phyloP scores from a whole-genome alignment of 2,797 vertebrate genomes.

The Vultur gryphus region DNA sequence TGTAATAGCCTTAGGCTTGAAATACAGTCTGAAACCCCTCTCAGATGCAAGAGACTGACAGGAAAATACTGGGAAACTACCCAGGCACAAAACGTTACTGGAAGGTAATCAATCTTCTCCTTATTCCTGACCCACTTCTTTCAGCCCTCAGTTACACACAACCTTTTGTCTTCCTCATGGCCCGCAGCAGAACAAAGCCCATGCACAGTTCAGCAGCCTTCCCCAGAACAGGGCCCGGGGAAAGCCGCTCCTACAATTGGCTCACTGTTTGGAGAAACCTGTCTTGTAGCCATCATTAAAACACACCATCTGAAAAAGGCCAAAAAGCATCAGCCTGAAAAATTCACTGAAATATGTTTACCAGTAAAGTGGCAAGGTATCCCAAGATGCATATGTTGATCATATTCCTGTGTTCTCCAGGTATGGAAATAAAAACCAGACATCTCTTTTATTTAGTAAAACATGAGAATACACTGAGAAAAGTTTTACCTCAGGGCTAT shows the following conservation, averaged over 20 bases:
- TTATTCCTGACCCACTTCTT: not conserved
- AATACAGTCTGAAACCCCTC: not conserved
- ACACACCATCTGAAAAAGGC: not conserved
- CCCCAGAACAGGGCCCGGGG: not conserved
- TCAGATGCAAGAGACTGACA: not conserved
- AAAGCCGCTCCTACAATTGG: not conserved
- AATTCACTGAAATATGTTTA: rapidly evolving
- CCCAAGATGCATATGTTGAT: not conserved
- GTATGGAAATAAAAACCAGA: not conserved
- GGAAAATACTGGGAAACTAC: not conserved
- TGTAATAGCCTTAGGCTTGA: not conserved
- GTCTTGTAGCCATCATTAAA: not conserved
- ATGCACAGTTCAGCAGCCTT: not conserved
- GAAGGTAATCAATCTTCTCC: slow-evolving; percentile 42
- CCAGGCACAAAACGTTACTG: not conserved
- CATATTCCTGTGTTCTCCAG: not conserved
- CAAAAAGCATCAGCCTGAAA: not conserved
- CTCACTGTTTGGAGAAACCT: not conserved
- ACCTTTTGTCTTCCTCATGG: slow-evolving; percentile 30
- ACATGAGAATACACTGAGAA: not conserved
- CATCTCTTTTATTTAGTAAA: not conserved
- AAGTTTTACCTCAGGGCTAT: not conserved
- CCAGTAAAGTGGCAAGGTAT: not conserved
- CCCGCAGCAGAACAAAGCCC: not conserved
- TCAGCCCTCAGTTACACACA: not conserved